A percentile compares a stretch with the other conserved stretches of the same genome.
Evolutionary conservation across 2,888 invertebrate species (phyloP).

Genomic region (Agonum fuliginosum): DNA sequence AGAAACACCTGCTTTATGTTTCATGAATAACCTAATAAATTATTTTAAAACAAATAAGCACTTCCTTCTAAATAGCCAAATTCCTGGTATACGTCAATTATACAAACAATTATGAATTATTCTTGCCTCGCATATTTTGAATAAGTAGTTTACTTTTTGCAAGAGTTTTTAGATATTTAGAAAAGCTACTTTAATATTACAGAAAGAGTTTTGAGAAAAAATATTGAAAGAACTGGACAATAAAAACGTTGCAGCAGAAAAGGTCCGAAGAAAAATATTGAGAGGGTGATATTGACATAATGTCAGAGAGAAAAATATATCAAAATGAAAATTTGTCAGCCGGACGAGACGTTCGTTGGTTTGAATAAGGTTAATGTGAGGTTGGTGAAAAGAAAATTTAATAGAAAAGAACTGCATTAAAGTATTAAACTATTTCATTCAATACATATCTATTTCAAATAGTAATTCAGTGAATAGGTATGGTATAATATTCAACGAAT

Average conservation of each 20-base stretch:
- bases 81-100: not conserved
- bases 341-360: not conserved
- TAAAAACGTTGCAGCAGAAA: not conserved
- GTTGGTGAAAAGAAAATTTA: too few species aligned
- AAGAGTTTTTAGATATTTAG: not conserved
- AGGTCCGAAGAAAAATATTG: slow-evolving; percentile 15
- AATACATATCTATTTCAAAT: not conserved
- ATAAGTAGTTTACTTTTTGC: too few species aligned
- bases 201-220: not conserved
- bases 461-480: too few species aligned
- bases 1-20: slow-evolving; percentile 23
- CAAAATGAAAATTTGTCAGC: slow-evolving; percentile 19
- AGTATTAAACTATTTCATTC: too few species aligned
- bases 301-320: slow-evolving; percentile 3
- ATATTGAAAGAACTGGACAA: not conserved
- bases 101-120: slow-evolving; percentile 16
- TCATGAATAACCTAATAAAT: slow-evolving; percentile 3
- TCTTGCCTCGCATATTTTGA: too few species aligned
- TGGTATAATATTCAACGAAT: too few species aligned
- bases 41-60: slow-evolving; percentile 8
- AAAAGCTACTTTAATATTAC: too few species aligned
- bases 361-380: not conserved
- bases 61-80: not conserved
- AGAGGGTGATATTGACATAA: slow-evolving; percentile 8
- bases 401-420: too few species aligned